Percentiles rank a stretch among this genome's conserved stretches.
These are phyloP conservation scores for Aldrovandia affinis DNA, from an alignment of 2,797 vertebrate species.

Conservation along the genomic window DNA sequence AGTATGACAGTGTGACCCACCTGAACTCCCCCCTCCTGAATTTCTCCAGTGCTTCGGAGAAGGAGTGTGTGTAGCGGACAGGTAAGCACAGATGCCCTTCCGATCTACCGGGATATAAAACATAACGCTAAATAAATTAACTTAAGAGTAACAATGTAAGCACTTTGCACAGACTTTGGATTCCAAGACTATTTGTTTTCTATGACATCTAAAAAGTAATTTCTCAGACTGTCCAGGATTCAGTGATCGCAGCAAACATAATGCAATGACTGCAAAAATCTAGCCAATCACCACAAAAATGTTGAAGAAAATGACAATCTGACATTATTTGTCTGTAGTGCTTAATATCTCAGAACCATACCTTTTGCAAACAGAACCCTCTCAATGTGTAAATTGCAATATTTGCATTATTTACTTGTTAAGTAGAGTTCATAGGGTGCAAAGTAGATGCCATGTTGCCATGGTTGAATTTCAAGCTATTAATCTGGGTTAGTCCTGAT, in stretches of 20 bases:
- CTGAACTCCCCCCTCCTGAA: constrained; percentile 93
- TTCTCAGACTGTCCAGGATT: too few relatives aligned
- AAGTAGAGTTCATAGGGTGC: background rate
- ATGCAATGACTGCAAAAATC: too few relatives aligned
- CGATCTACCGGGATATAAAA: constrained; percentile 68
- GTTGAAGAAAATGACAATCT: too few relatives aligned
- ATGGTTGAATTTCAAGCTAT: too few relatives aligned
- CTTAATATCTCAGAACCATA: too few relatives aligned
- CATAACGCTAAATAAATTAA: background rate
- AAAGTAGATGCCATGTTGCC: background rate
- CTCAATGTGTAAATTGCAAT: background rate
- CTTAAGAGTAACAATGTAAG: background rate
- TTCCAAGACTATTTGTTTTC: too few relatives aligned
- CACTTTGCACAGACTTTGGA: too few relatives aligned
- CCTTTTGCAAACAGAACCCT: too few relatives aligned
- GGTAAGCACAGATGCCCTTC: constrained; percentile 96
- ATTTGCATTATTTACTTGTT: background rate
- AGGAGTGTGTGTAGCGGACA: constrained; percentile 86
- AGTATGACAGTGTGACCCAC: constrained; percentile 74
- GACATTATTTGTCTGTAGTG: too few relatives aligned
- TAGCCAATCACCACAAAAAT: too few relatives aligned
- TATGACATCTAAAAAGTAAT: too few relatives aligned
- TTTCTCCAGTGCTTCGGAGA: constrained; percentile 90
- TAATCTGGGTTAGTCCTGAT: background rate
- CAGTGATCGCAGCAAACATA: too few relatives aligned